These are phyloP conservation scores for Synanthedon formicaeformis DNA, from an alignment of 2,888 invertebrate species.

Conservation along the genomic window DNA sequence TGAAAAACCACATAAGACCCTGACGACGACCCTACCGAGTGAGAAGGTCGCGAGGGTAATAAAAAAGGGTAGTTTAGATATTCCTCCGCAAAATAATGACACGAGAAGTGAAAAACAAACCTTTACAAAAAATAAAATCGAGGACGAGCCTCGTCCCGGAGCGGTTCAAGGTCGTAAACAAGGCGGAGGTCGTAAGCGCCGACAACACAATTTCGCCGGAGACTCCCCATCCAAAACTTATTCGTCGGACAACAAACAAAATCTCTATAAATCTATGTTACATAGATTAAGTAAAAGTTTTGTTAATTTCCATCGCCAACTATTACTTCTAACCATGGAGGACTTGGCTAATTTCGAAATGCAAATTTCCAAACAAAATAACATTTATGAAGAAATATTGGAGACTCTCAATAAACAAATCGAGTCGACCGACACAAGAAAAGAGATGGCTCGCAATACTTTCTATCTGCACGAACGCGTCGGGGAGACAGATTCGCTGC, in stretches of 20 bases:
- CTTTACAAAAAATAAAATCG: constrained; percentile 4
- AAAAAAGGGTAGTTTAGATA: constrained; percentile 10
- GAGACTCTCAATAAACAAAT: constrained; percentile 3
- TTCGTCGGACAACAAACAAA: neutral
- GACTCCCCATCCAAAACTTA: neutral
- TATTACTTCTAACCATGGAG: constrained; percentile 2
- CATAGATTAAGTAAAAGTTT: neutral
- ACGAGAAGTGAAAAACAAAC: constrained; percentile 5
- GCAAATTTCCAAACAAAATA: neutral
- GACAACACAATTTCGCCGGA: neutral
- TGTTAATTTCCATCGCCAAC: neutral
- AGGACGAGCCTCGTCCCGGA: constrained; percentile 4
- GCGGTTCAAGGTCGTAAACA: constrained; percentile 10
- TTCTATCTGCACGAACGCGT: constrained; percentile 3
- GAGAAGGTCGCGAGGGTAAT: constrained; percentile 12
- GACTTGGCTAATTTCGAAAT: constrained; percentile 1
- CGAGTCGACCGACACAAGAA: constrained; percentile 3
- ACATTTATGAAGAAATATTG: constrained; percentile 5
- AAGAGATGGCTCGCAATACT: constrained; percentile 2
- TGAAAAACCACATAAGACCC: constrained; percentile 1
- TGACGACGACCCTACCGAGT: constrained; percentile 7
- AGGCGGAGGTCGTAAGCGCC: constrained; percentile 4
- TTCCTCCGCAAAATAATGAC: constrained; percentile 5
- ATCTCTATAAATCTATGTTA: neutral
- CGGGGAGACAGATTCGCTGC: constrained; percentile 1